These are phyloP conservation scores for Cotesia congregata DNA, from an alignment of 2,888 invertebrate genomes.

Conservation along the genomic window DNA sequence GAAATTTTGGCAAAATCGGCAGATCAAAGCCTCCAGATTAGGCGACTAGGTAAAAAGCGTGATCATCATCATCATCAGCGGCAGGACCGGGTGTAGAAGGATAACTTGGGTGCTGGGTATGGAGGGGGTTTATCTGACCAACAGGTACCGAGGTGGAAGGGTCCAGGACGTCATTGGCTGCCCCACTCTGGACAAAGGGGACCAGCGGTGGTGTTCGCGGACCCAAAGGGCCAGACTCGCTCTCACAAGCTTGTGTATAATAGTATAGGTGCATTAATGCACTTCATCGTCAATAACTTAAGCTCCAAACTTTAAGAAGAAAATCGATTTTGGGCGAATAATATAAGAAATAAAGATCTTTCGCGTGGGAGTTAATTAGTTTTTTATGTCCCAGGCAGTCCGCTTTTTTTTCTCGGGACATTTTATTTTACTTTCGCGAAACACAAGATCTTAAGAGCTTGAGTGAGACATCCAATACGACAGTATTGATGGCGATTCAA, in stretches of 20 bases:
- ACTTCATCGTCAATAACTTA: background rate
- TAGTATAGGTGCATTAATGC: background rate
- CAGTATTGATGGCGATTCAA: constrained; percentile 41
- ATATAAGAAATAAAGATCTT: background rate
- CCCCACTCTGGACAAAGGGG: constrained; percentile 50
- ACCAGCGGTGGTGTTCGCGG: background rate
- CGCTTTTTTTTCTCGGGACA: constrained; percentile 18
- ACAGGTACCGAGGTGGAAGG: constrained; percentile 59
- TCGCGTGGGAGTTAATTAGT: constrained; percentile 40
- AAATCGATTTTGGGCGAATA: too few relatives aligned
- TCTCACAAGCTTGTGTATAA: background rate
- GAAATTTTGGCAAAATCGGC: constrained; percentile 43
- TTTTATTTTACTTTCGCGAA: constrained; percentile 20
- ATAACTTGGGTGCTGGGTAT: constrained; percentile 27
- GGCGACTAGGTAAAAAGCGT: constrained; percentile 33
- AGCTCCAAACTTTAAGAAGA: too few relatives aligned
- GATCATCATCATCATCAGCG: constrained; percentile 17
- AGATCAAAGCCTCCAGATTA: constrained; percentile 58
- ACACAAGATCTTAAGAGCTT: constrained; percentile 11
- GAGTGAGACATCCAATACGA: constrained; percentile 41
- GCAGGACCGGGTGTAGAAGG: constrained; percentile 36
- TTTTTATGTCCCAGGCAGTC: constrained; percentile 22
- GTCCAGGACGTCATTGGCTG: constrained; percentile 63
- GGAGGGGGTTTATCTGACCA: constrained; percentile 64
- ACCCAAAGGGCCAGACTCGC: background rate